phyloP scores from a whole-genome alignment of 1,140 invertebrate species.

The Drosophila busckii region DNA sequence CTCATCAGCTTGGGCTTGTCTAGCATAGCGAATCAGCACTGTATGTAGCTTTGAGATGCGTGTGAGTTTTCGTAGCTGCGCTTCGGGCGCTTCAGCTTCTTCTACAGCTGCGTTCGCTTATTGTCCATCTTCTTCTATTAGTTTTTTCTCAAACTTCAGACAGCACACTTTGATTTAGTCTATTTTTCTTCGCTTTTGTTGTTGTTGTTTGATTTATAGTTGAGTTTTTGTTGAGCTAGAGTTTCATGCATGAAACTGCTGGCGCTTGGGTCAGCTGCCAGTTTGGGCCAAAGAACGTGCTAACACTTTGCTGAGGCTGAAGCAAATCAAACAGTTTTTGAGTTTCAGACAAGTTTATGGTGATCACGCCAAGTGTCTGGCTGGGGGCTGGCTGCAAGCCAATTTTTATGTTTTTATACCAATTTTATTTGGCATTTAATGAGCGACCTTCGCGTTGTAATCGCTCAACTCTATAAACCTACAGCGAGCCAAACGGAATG shows the following conservation, averaged over 20 bases:
- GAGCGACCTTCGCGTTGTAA: conserved; percentile 72
- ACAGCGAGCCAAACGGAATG: conserved; percentile 57
- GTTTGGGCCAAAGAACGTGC: conserved; percentile 54
- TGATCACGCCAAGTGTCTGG: conserved; percentile 62
- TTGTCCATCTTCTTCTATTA: conserved; percentile 17
- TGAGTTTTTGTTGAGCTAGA: conserved; percentile 21
- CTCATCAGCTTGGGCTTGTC: neutral
- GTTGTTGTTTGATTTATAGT: conserved; percentile 62
- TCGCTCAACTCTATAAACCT: conserved; percentile 60
- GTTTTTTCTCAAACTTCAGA: conserved; percentile 39
- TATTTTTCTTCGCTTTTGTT: too few relatives aligned
- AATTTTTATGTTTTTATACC: conserved; percentile 71
- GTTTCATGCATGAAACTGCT: neutral
- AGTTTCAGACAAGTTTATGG: conserved; percentile 14
- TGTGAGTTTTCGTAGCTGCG: conserved; percentile 31
- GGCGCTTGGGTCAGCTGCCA: conserved; percentile 59
- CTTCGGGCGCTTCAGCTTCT: conserved; percentile 26
- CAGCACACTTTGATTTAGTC: conserved; percentile 59
- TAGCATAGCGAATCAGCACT: conserved; percentile 9
- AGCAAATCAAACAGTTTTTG: conserved; percentile 1
- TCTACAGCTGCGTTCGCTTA: conserved; percentile 9
- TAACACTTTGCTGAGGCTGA: conserved; percentile 41
- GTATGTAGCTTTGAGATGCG: conserved; percentile 23
- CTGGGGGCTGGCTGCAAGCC: conserved; percentile 26
- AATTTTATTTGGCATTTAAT: conserved; percentile 76